These are phyloP conservation scores for Bembecia ichneumoniformis DNA, from an alignment of 2,888 invertebrate genomes.

Conservation along the genomic window DNA sequence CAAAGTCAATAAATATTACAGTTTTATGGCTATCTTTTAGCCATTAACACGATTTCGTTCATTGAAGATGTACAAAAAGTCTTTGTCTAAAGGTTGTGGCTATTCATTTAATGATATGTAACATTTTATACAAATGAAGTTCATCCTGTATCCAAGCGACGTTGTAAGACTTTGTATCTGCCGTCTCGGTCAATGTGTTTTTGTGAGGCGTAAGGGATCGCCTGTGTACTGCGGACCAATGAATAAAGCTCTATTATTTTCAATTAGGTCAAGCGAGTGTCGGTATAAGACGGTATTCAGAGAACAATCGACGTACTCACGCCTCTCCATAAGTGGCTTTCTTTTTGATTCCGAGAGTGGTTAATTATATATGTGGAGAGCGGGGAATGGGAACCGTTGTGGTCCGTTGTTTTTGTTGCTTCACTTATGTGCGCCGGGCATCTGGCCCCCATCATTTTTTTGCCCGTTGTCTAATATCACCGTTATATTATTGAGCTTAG, in stretches of 20 bases:
- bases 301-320: slow-evolving; percentile 66
- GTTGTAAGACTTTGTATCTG: slow-evolving; percentile 14
- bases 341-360: slow-evolving; percentile 53
- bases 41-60: slow-evolving; percentile 10
- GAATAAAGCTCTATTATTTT: slow-evolving; percentile 67
- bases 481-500: neutral
- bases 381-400: slow-evolving; percentile 28
- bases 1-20: too few relatives aligned
- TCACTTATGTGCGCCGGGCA: slow-evolving; percentile 15
- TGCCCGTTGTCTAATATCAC: neutral
- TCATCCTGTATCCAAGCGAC: slow-evolving; percentile 22
- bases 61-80: slow-evolving; percentile 27
- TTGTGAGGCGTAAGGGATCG: slow-evolving; percentile 46
- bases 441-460: slow-evolving; percentile 35
- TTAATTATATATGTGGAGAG: slow-evolving; percentile 51
- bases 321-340: slow-evolving; percentile 56
- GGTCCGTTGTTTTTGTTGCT: slow-evolving; percentile 22
- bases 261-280: slow-evolving; percentile 67
- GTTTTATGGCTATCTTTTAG: neutral
- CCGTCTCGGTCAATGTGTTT: slow-evolving; percentile 39
- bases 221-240: slow-evolving; percentile 19
- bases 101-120: slow-evolving; percentile 48
- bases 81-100: slow-evolving; percentile 29
- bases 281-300: slow-evolving; percentile 51
- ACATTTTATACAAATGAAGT: slow-evolving; percentile 38